Conservation (phyloP, 2,797 vertebrate genomes). For the Anas bernieri region DNA sequence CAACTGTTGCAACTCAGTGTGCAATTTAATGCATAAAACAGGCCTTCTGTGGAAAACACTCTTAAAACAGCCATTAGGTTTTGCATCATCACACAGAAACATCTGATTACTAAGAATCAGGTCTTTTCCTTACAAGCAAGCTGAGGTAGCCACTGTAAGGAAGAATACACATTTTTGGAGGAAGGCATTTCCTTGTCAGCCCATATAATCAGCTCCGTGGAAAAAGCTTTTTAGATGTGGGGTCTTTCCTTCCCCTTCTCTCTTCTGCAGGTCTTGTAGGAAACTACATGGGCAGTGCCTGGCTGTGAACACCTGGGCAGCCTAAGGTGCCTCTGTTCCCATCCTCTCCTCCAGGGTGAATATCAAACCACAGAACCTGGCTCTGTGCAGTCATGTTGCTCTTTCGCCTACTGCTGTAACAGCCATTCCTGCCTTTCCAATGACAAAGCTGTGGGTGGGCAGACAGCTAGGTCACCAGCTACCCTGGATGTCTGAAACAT, state of each 20-base stretch:
- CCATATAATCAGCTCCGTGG: background rate
- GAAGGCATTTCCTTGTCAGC: background rate
- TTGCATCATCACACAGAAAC: background rate
- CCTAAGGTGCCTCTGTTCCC: background rate
- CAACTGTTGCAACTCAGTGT: background rate
- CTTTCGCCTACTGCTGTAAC: background rate
- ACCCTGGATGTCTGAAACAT: background rate
- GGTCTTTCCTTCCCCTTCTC: background rate
- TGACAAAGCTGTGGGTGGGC: background rate
- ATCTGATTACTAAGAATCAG: background rate
- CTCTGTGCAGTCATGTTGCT: fast-evolving
- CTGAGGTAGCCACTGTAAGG: background rate
- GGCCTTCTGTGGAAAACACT: background rate
- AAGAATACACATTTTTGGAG: background rate
- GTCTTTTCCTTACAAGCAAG: background rate
- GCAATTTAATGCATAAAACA: background rate
- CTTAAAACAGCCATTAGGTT: background rate
- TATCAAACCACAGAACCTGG: background rate
- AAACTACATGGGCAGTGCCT: background rate
- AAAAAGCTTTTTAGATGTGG: background rate
- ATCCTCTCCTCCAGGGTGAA: background rate
- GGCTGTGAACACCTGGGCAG: background rate
- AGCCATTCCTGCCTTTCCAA: background rate
- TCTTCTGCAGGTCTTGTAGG: background rate
- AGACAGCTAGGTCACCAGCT: background rate